Base-by-base conservation (phyloP, 2,888 invertebrate genomes). In the Furcula furcula region DNA sequence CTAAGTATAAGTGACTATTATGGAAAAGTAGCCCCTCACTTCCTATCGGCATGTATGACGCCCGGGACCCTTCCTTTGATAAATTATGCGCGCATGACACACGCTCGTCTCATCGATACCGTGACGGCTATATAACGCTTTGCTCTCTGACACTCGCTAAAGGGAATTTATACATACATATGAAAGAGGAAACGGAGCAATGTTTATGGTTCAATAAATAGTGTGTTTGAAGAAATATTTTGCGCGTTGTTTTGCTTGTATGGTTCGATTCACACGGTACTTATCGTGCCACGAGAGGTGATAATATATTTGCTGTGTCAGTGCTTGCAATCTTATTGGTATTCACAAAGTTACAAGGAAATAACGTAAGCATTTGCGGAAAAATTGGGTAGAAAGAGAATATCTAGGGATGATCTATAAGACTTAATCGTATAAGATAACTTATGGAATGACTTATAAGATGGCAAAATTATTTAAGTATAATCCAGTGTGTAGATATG, bases 21-120 rank as follows among this genome's bases (percentile, higher is more conserved):
- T n/a, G n/a, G n/a, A n/a, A n/a, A n/a, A n/a, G n/a, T n/a, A n/a
- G n/a, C n/a, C n/a, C n/a, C n/a, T n/a, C 35, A 31, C 31, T 10
- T 21, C 10, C 29, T 37, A 39, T 25, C 41, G 35, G 38, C 37
- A 49, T n/a, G 50, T 48, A 53, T 40, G 48, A 41, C 44, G 46
- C 45, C 36, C 40, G 32, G 40, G 50, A 48, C 46, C 59, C 55
- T 42, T 44, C 50, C 52, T 63, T 67, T 66, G 67, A 68, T 70
- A 61, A 62, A 69, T 70, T 62, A 68, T 68, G 59, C 45, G 53
- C 42, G 51, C 52, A 46, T 43, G n/a, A n/a, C 51, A 55, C 34
- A 39, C 40, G 48, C 47, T 48, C 48, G 34, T 34, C 55, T 65
- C 55, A 57, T 64, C 53, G 57, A 52, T 45, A 48, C 44, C 49